Evolutionary conservation across 2,888 invertebrate species (phyloP).

Genomic region (Volucella inflata): DNA sequence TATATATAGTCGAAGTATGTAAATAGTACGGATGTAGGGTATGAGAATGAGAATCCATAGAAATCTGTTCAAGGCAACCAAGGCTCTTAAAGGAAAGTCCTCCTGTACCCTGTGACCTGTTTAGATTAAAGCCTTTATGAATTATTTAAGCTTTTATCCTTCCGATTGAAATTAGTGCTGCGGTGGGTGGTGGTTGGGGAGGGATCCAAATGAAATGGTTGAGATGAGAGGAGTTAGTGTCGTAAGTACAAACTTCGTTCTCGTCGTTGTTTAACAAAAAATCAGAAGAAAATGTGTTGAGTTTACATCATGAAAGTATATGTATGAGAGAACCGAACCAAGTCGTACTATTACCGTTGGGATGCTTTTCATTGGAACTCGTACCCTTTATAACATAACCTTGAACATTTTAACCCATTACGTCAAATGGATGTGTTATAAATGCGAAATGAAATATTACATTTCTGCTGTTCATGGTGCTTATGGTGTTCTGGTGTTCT

Average conservation of each 20-base stretch:
- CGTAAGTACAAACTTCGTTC: slow-evolving; percentile 24
- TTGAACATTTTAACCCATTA: slow-evolving; percentile 75
- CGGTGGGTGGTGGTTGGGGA: background rate
- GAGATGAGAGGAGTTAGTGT: slow-evolving; percentile 20
- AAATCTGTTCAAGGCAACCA: slow-evolving; percentile 57
- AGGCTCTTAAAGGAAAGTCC: slow-evolving; percentile 41
- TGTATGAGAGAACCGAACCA: no score
- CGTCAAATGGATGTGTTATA: slow-evolving; percentile 74
- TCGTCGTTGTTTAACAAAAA: slow-evolving; percentile 20
- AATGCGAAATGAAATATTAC: slow-evolving; percentile 74
- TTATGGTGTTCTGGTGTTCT: no score
- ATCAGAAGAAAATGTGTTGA: slow-evolving; percentile 64
- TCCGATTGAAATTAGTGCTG: slow-evolving; percentile 38
- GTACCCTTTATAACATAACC: slow-evolving; percentile 60
- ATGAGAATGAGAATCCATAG: slow-evolving; percentile 16
- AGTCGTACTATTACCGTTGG: no score
- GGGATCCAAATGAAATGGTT: background rate
- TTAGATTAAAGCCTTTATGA: slow-evolving; percentile 74
- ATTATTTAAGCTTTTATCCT: slow-evolving; percentile 72
- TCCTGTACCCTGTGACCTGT: slow-evolving; percentile 46
- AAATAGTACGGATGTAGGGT: background rate
- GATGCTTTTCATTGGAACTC: slow-evolving; percentile 57
- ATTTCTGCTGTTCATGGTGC: slow-evolving; percentile 41
- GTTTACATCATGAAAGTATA: slow-evolving; percentile 44
- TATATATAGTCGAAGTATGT: no score